A percentile compares a stretch with the other conserved stretches of the same genome.
These are phyloP conservation scores for Protophormia terraenovae DNA, from an alignment of 2,888 invertebrate genomes.

Conservation along the genomic window DNA sequence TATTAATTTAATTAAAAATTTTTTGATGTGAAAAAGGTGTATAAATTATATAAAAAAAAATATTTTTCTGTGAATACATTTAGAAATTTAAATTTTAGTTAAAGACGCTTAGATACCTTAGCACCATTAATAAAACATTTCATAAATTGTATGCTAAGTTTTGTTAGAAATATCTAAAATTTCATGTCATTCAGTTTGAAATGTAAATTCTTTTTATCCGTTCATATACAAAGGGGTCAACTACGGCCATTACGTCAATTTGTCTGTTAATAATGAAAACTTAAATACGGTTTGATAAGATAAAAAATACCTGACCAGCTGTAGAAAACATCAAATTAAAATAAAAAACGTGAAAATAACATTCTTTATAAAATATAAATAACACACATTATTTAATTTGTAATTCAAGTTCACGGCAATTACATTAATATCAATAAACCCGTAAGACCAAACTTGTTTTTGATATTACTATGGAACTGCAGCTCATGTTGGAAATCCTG, in stretches of 20 bases:
- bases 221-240: constrained; percentile 26
- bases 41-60: too few relatives aligned
- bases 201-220: constrained; percentile 30
- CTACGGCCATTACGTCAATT: constrained; percentile 17
- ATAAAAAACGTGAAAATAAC: not conserved
- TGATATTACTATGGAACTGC: too few relatives aligned
- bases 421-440: too few relatives aligned
- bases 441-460: too few relatives aligned
- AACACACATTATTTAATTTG: not conserved
- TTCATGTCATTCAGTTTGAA: constrained; percentile 2
- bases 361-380: not conserved
- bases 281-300: constrained; percentile 35
- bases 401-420: constrained; percentile 30
- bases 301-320: constrained; percentile 52
- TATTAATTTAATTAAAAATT: too few relatives aligned
- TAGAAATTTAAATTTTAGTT: too few relatives aligned
- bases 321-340: not conserved
- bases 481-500: too few relatives aligned
- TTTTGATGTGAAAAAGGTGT: too few relatives aligned
- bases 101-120: not conserved
- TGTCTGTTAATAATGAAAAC: not conserved
- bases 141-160: not conserved
- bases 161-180: not conserved
- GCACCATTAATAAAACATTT: not conserved
- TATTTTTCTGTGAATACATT: too few relatives aligned